phyloP scores from a whole-genome alignment of 2,797 vertebrate species.

The Neosilurus hyrtlii region DNA sequence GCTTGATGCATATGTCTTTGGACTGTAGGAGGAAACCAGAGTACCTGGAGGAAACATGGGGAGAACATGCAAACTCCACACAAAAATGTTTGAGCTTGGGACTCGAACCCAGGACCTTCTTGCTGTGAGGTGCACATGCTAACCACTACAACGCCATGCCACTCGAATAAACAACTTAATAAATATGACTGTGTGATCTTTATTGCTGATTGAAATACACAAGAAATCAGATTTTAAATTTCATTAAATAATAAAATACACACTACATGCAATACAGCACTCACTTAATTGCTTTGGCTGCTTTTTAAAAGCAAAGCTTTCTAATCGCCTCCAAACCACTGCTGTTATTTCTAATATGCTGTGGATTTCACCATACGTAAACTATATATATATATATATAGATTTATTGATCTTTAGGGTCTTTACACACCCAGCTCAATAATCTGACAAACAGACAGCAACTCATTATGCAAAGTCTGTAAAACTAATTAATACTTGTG shows the following conservation, averaged over 20 bases:
- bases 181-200: not conserved
- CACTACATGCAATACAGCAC: not conserved
- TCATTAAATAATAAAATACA: too few relatives aligned
- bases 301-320: not conserved
- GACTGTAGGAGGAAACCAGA: too few relatives aligned
- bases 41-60: too few relatives aligned
- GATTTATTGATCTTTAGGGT: not conserved
- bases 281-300: not conserved
- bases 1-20: too few relatives aligned
- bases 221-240: not conserved
- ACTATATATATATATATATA: too few relatives aligned
- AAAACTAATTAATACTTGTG: not conserved
- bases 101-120: too few relatives aligned
- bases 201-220: not conserved
- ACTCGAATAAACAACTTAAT: not conserved
- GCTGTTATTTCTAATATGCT: not conserved
- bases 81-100: too few relatives aligned
- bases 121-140: too few relatives aligned
- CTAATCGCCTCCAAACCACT: not conserved
- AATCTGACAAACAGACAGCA: conserved; percentile 25
- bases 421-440: conserved; percentile 6
- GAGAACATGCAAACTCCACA: too few relatives aligned
- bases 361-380: not conserved
- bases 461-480: not conserved
- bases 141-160: too few relatives aligned